Base-by-base conservation (phyloP, 2,113 vertebrate genomes). In the Ondatra zibethicus region DNA sequence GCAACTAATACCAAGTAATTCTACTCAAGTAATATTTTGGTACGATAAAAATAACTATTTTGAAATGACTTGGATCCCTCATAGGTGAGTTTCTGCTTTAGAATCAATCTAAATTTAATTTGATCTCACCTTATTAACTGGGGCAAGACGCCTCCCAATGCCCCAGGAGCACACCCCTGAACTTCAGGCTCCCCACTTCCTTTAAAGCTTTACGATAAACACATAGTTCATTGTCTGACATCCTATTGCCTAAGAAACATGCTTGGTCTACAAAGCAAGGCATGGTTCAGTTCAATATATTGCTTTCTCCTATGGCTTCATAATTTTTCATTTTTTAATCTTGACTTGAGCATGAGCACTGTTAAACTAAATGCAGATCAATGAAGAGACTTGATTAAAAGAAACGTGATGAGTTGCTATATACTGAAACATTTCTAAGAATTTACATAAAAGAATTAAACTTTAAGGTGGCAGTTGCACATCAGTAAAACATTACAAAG, bases 1-100 rank as follows among this genome's bases (percentile, higher is more conserved):
- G 65, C 70, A 88, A 52, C 65, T 93, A 95, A 96, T 90, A 96
- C 1, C 39, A 93, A 88, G n/a, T 90, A 95, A 96, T 42, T 42
- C 55, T 80, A 86, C 75, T 85, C 70, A 96, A 25, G 61, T 72
- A 42, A 47, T 85, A 39, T 70, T 95, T 91, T 81, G 23, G 47
- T 90, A 93, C 17, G 7, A 90, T 70, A 89, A 72, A 96, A 95
- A 88, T 25, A 94, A 86, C 65, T 93, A 65, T 58, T 93, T 73
- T 95, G 33, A 93, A 85, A 72, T n/a, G 8, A 58, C 27, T 89
- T 91, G 27, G 19, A 68, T 52, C 58, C 55, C 92, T 6, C 50
- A 80, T 23, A 66, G 90, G 47, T 93, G 31, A 72, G 85, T 90
- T 94, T 88, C 47, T 97, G 73, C 70, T 75, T 50, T 93, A 55